phyloP scores from a whole-genome alignment of 2,113 vertebrate species.

The Albula goreensis region DNA sequence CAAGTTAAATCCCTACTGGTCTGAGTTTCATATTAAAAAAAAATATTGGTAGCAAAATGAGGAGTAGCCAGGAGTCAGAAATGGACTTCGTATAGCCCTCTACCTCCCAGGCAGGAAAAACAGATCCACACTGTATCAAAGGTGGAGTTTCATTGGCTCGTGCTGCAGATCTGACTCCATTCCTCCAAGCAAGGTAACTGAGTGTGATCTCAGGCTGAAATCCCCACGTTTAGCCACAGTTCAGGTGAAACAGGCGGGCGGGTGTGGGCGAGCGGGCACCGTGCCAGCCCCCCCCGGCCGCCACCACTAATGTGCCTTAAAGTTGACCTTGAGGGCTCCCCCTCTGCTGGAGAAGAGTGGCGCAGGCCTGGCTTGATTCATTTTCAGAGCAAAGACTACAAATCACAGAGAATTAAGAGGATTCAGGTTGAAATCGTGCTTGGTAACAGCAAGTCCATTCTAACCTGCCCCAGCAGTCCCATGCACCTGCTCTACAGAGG shows the following conservation, averaged over 20 bases:
- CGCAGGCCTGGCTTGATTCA: conserved; percentile 26
- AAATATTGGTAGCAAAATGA: background rate
- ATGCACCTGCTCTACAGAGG: background rate
- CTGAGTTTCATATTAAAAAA: background rate
- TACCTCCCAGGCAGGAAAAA: background rate
- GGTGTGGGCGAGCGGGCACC: conserved; percentile 30
- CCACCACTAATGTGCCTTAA: conserved; percentile 38
- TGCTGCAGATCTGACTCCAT: conserved; percentile 2
- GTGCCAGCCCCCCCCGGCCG: conserved; percentile 35
- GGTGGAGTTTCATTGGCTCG: background rate
- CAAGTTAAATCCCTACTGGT: background rate
- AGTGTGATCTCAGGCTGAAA: conserved; percentile 51
- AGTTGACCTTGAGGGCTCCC: conserved; percentile 49
- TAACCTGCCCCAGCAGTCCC: background rate
- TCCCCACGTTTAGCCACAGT: conserved; percentile 40
- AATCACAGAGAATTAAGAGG: conserved; percentile 21
- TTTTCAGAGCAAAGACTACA: conserved; percentile 25
- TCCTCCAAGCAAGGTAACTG: conserved; percentile 31
- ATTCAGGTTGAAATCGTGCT: conserved; percentile 1
- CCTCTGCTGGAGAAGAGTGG: conserved; percentile 23
- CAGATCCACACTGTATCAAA: background rate
- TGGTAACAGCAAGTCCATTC: conserved; percentile 7
- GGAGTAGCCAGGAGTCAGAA: background rate
- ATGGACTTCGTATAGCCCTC: background rate
- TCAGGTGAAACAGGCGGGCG: conserved; percentile 33